Percentiles rank a stretch among this genome's conserved stretches.
These are phyloP conservation scores for Micrasema longulum DNA, from an alignment of 1,140 invertebrate species.

Conservation along the genomic window DNA sequence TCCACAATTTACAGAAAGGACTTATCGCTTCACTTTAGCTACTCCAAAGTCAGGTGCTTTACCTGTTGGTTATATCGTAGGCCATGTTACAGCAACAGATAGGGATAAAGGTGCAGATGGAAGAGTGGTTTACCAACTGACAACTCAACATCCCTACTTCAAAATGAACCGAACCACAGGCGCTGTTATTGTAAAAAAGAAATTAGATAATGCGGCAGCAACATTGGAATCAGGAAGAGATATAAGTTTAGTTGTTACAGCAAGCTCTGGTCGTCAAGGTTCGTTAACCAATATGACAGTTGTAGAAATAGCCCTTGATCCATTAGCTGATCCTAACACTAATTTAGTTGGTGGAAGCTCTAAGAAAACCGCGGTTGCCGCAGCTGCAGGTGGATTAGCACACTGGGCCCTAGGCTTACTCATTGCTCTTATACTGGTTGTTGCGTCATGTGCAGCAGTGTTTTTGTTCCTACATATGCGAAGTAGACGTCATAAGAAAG, in stretches of 20 bases:
- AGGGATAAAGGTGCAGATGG: slow-evolving; percentile 92
- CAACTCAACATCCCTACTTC: slow-evolving; percentile 87
- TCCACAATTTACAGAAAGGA: slow-evolving; percentile 89
- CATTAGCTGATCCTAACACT: slow-evolving; percentile 70
- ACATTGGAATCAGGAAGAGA: slow-evolving; percentile 75
- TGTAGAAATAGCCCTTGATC: slow-evolving; percentile 86
- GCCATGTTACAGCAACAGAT: slow-evolving; percentile 90
- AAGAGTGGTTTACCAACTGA: slow-evolving; percentile 88
- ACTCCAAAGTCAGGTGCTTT: slow-evolving; percentile 73
- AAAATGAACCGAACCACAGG: slow-evolving; percentile 93
- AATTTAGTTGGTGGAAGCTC: slow-evolving; percentile 68
- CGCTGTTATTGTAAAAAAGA: slow-evolving; percentile 84
- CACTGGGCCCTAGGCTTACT: slow-evolving; percentile 90
- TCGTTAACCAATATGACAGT: slow-evolving; percentile 88
- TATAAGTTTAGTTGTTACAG: slow-evolving; percentile 84
- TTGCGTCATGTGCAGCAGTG: slow-evolving; percentile 83
- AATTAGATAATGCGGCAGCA: slow-evolving; percentile 73
- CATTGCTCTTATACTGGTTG: slow-evolving; percentile 83
- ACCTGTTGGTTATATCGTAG: slow-evolving; percentile 83
- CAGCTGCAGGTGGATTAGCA: slow-evolving; percentile 76
- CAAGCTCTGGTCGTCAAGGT: slow-evolving; percentile 87
- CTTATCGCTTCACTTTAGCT: slow-evolving; percentile 85
- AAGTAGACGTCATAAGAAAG: slow-evolving; percentile 84
- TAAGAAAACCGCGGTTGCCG: slow-evolving; percentile 66
- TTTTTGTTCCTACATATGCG: slow-evolving; percentile 87